Base-by-base conservation (phyloP, 37 sponge, comb jelly and placozoan species). In the Aphrocallistes beatrix region DNA sequence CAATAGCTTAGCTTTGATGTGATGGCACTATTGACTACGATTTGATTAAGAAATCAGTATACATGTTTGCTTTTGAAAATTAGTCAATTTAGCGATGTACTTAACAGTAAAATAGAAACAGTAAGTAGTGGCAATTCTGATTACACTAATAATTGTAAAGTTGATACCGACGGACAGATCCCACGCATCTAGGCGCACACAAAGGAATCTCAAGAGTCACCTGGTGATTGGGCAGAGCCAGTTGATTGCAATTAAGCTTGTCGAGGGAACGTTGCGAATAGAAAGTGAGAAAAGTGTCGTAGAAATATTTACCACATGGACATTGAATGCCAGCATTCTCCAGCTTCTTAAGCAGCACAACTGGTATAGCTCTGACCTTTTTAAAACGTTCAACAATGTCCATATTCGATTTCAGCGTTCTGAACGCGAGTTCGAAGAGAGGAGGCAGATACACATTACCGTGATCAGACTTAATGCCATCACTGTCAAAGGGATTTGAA, bases 401-500 rank as follows among this genome's bases (percentile, higher is more conserved):
- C 8, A 30, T 19, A 19, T 60, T 60, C 3, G 75, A 60, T 60
- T 60, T 60, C 6, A 60, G 75, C n/a, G 10, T 60, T 60, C 75
- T 60, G n/a, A 60, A 60, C n/a, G 75, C 75, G 3, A 60, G 75
- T 30, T 60, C 75, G 75, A 60, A 60, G 75, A 60, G 75, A 60
- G 75, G 21, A 13, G 75, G 75, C 75, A 60, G 34, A 3, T 19
- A 60, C 25, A 60, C 75, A 28, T 60, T 60, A 19, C 75, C 75
- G n/a, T 60, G 75, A 13, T 60, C n/a, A 60, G 75, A 60, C 21
- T 60, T 60, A 32, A 60, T 28, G 34, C 75, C 75, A 32, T 3
- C 21, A 13, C 25, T 30, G 8, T 32, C n/a, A 30, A 60, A 60
- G 10, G 75, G 75, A 13, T 60, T 60, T 60, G 10, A 30, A 13